Conservation (phyloP, 2,797 vertebrate genomes). For the Phrynocephalus guinanensis region DNA sequence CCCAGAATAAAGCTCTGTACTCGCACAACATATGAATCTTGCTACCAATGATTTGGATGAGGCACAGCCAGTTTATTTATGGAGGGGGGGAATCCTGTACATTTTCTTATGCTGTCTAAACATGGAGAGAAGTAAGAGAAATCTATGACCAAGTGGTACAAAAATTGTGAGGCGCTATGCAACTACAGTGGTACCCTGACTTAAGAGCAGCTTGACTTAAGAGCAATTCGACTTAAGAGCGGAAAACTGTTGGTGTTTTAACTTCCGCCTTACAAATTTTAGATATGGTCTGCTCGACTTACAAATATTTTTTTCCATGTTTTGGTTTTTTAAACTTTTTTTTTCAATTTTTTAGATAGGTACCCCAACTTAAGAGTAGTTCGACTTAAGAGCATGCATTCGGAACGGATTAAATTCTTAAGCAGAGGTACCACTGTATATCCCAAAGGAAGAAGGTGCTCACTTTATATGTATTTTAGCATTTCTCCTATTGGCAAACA, state of each 20-base stretch:
- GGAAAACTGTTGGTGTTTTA: no score
- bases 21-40: not conserved
- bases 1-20: not conserved
- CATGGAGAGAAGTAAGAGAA: not conserved
- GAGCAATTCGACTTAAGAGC: no score
- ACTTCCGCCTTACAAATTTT: no score
- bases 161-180: not conserved
- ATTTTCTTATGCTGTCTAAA: not conserved
- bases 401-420: no score
- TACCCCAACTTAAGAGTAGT: no score
- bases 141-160: not conserved
- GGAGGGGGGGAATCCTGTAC: not conserved
- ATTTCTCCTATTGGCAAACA: not conserved
- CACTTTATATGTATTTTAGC: not conserved
- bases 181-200: not conserved
- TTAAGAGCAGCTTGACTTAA: no score
- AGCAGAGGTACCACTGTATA: no score
- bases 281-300: no score
- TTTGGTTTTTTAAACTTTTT: no score
- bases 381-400: no score
- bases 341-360: no score
- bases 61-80: slow-evolving; percentile 1
- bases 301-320: no score
- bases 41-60: not conserved
- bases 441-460: not conserved